phyloP scores from a whole-genome alignment of 2,113 vertebrate genomes.

The Donacobius atricapilla region DNA sequence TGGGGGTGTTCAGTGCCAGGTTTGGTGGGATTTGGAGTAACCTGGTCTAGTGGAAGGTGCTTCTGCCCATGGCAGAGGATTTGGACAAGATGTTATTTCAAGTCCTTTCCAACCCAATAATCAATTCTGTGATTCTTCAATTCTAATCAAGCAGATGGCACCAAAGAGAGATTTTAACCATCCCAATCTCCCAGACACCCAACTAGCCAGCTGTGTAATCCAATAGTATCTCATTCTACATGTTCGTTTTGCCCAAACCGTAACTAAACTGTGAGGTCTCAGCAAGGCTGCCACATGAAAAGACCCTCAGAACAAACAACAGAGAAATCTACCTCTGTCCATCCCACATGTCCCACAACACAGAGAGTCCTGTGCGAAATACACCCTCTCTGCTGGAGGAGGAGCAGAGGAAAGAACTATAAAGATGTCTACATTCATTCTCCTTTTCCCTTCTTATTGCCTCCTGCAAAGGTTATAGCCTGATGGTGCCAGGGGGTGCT shows the following conservation, averaged over 20 bases:
- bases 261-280: background rate
- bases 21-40: background rate
- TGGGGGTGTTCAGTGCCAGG: background rate
- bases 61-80: background rate
- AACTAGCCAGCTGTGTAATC: background rate
- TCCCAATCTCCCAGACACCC: background rate
- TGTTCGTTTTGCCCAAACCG: background rate
- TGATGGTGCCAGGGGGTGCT: rapidly evolving
- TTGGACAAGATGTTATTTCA: background rate
- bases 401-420: background rate
- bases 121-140: background rate
- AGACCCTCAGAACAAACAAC: background rate
- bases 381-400: background rate
- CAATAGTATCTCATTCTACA: background rate
- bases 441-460: background rate
- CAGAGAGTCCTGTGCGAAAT: background rate
- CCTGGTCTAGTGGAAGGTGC: background rate
- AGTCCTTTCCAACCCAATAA: background rate
- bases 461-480: background rate
- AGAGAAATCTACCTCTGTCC: rapidly evolving
- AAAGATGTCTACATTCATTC: background rate
- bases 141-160: background rate
- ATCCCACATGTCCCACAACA: background rate
- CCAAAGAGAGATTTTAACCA: background rate
- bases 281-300: background rate